Evolutionary conservation across 2,797 vertebrate genomes (phyloP).

Genomic region (Acanthis flammea): DNA sequence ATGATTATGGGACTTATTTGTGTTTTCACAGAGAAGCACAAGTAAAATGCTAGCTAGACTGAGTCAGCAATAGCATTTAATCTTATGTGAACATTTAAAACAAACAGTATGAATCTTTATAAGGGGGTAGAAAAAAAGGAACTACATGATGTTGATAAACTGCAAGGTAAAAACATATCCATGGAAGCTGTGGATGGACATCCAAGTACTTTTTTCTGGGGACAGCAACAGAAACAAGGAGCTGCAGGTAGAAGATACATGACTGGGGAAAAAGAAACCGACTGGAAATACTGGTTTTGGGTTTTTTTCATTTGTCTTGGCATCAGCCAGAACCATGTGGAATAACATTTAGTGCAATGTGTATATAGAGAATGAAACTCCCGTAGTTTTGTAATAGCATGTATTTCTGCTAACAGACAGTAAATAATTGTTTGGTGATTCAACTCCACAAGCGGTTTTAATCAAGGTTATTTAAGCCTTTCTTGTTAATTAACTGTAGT

Average conservation of each 20-base stretch:
- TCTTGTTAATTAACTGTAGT: not conserved
- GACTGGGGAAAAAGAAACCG: accelerated
- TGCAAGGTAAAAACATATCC: accelerated
- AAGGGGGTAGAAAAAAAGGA: not conserved
- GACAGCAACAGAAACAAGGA: not conserved
- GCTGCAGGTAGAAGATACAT: not conserved
- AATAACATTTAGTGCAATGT: not conserved
- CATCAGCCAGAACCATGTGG: not conserved
- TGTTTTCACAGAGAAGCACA: not conserved
- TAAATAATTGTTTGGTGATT: not conserved
- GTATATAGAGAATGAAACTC: not conserved
- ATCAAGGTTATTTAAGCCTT: not conserved
- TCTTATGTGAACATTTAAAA: not conserved
- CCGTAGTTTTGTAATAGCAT: not conserved
- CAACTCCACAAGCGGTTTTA: not conserved
- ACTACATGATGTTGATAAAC: not conserved
- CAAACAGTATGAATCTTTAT: not conserved
- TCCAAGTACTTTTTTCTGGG: not conserved
- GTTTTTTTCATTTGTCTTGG: not conserved
- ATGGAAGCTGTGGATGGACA: accelerated
- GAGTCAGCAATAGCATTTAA: not conserved
- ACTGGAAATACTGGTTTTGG: not conserved
- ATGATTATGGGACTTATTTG: not conserved
- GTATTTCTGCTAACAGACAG: not conserved
- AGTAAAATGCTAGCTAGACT: not conserved